Base-by-base conservation (phyloP, 2,888 invertebrate genomes). In the Oxycera nigricornis region DNA sequence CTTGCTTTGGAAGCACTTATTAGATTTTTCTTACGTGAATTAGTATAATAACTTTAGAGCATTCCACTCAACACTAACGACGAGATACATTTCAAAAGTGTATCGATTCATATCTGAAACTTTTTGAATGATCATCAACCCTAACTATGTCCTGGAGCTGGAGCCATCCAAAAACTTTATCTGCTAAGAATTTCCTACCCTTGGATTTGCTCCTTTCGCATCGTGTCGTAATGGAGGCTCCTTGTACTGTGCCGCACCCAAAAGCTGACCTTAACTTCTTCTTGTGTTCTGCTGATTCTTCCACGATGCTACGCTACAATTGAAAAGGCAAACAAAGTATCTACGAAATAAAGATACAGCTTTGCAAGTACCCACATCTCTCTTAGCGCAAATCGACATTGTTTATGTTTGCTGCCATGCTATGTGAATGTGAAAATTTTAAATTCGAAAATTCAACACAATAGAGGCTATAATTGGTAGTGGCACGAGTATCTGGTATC, bases 261-360 rank as follows among this genome's bases (percentile, higher is more conserved):
- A 59, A 59, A 59, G 22, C 59, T 59, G 59, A 59, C 59, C 59
- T 59, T 59, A 59, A 59, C 59, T 59, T 59, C 20, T 59, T 59
- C 59, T 4, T 11, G 22, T n/a, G n/a, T n/a, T n/a, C n/a, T n/a
- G n/a, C n/a, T n/a, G 46, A n/a, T 14, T 46, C 11, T 46, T 46
- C 46, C 14, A 7, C 46, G 4, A n/a, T 17, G 11, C 24, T 55
- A 20, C 24, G 24, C 20, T 22, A 14, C 55, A 59, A 28, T 59
- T 59, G 59, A 28, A 59, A 59, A 59, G 59, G 59, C 59, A 59
- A 59, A 30, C 59, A 59, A 30, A 59, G 59, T 59, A 28, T 59
- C 59, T 59, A 26, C 59, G 59, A n/a, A 59, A 59, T 28, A 9
- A 59, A 59, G 59, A 28, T 28, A 59, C 59, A 59, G 30, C 30